Evolutionary conservation across 1,140 invertebrate genomes (phyloP), one percentile per base, ranked within the genome.

Genomic region (Caligus rogercresseyi): DNA sequence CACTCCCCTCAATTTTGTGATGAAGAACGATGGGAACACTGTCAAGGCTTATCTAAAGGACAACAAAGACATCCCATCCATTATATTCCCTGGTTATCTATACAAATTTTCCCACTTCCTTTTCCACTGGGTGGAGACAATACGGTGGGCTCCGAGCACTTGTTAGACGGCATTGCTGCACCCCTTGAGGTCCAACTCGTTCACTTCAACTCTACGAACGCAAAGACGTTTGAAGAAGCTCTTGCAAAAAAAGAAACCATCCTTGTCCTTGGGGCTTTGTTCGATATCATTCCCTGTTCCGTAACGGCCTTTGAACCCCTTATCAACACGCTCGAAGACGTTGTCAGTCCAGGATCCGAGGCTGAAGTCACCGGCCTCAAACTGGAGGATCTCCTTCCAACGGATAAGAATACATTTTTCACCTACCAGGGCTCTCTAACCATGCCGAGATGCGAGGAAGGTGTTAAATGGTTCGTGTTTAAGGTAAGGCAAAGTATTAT

Each of bases 361-460:
- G 7, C 31, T 11, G n/a, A 7, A 43, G n/a, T 43, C n/a, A 11
- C 31, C n/a, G n/a, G n/a, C 7, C n/a, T 43, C 7, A 43, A 43
- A 11, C n/a, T 43, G 31, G n/a, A n/a, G n/a, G n/a, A 43, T 11
- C 31, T 43, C n/a, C n/a, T 43, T 7, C 31, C 31, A 43, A 7
- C 7, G n/a, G n/a, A 43, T 11, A 11, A 11, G n/a, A 43, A 74
- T 62, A 78, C 80, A 68, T 84, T 81, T 67, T 86, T 83, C 68
- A 70, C 83, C 1, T 89, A 89, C 68, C 74, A 78, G 69, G 85
- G 86, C 0, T 79, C 74, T 63, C 67, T 78, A 58, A 73, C 75
- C 68, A 85, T 79, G 0, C 79, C 79, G 1, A 72, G 71, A 1
- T 81, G 79, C 66, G 68, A 69, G 25, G 77, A 79, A 68, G 70